These are phyloP conservation scores for Archips xylosteana DNA, from an alignment of 2,888 invertebrate species.

Conservation along the genomic window DNA sequence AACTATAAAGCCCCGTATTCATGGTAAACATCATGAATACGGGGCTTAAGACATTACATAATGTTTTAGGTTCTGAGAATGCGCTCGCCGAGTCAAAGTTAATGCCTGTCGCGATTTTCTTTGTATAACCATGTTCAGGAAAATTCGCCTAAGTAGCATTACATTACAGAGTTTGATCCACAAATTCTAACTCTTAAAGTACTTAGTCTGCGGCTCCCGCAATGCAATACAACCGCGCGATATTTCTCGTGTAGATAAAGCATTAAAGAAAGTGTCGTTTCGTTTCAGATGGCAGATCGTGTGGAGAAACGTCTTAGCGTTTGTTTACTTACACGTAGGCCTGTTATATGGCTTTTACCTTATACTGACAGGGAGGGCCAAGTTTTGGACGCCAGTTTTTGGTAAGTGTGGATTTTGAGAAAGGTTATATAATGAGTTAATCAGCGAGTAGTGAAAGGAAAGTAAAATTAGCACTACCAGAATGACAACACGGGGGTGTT, in stretches of 20 bases:
- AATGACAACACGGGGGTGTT: no score
- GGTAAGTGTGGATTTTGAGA: slow-evolving; percentile 67
- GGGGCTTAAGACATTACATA: no score
- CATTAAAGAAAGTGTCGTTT: slow-evolving; percentile 42
- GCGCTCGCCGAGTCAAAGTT: not conserved
- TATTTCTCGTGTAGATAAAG: not conserved
- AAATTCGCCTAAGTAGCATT: not conserved
- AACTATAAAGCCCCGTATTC: no score
- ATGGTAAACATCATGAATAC: no score
- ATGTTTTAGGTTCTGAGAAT: not conserved
- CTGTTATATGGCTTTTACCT: slow-evolving; percentile 88
- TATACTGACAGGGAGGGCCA: slow-evolving; percentile 74
- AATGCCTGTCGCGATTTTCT: slow-evolving; percentile 9
- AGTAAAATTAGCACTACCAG: no score
- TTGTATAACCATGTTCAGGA: not conserved
- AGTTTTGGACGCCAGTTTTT: slow-evolving; percentile 80
- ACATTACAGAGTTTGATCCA: not conserved
- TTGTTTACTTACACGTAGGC: slow-evolving; percentile 88
- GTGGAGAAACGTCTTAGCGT: slow-evolving; percentile 92
- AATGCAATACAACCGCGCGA: not conserved
- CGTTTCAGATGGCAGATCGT: slow-evolving; percentile 88
- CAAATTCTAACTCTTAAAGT: not conserved
- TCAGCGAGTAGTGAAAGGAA: no score
- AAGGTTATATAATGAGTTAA: no score
- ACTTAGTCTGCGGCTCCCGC: not conserved